Conservation (phyloP, 1,140 invertebrate species). For the Diorhabda sublineata region DNA sequence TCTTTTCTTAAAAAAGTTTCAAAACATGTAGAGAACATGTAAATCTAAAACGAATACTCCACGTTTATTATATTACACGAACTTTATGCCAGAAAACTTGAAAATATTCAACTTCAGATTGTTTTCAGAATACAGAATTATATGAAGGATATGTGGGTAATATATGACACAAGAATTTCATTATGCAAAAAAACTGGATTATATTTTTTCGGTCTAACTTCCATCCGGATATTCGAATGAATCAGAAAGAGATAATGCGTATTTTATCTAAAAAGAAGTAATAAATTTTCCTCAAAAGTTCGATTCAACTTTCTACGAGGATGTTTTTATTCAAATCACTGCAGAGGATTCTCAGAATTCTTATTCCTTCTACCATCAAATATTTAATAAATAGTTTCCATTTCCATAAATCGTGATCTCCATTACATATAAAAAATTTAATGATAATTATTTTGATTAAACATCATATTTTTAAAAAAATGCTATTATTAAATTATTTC, state of each 20-base stretch:
- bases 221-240: background rate
- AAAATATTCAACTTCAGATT: slow-evolving; percentile 16
- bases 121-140: slow-evolving; percentile 19
- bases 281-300: slow-evolving; percentile 3
- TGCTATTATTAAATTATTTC: no score
- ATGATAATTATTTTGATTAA: no score
- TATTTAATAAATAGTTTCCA: no score
- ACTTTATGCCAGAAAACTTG: slow-evolving; percentile 9
- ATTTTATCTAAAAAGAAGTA: background rate
- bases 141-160: slow-evolving; percentile 4
- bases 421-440: no score
- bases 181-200: slow-evolving; percentile 8
- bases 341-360: no score
- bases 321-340: no score
- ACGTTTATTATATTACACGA: slow-evolving; percentile 8
- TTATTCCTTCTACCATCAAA: no score
- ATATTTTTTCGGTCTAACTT: background rate
- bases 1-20: no score
- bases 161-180: slow-evolving; percentile 13
- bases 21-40: no score
- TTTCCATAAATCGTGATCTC: no score
- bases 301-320: background rate
- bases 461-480: no score
- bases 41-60: background rate
- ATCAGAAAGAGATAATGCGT: slow-evolving; percentile 2